Evolutionary conservation across 2,888 invertebrate species (phyloP).

Genomic region (Liopterus haemorrhoidalis): DNA sequence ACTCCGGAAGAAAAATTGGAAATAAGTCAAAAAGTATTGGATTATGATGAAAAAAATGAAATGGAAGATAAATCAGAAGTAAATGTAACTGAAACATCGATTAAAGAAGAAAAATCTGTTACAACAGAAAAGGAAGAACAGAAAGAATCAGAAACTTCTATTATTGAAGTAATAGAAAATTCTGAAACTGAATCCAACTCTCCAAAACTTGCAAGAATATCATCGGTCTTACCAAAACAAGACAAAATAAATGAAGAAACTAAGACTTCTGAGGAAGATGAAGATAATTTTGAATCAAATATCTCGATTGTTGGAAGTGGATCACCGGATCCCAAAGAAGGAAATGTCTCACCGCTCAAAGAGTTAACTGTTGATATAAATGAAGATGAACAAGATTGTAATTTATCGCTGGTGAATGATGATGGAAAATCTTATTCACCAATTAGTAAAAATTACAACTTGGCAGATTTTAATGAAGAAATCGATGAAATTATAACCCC

Average conservation of each 20-base stretch:
- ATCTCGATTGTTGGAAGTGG: constrained; percentile 2
- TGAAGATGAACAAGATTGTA: constrained; percentile 2
- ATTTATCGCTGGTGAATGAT: constrained; percentile 16
- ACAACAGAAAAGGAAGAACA: constrained; percentile 2
- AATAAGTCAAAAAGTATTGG: neutral
- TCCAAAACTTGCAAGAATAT: no score
- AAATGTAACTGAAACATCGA: neutral
- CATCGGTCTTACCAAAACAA: neutral
- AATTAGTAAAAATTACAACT: neutral
- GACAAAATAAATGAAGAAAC: neutral
- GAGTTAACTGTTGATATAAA: neutral
- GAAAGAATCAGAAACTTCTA: constrained; percentile 13
- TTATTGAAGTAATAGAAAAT: no score
- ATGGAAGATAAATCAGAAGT: constrained; percentile 5
- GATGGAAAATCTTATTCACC: constrained; percentile 18
- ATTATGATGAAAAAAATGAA: constrained; percentile 3
- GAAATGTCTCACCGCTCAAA: neutral
- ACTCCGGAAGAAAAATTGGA: constrained; percentile 7
- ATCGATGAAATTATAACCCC: no score
- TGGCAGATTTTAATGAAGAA: neutral
- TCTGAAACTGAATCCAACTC: no score
- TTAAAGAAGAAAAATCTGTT: no score
- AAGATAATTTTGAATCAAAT: constrained; percentile 7
- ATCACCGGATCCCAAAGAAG: neutral
- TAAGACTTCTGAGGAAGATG: neutral